These are phyloP conservation scores for Helicoverpa armigera DNA, from an alignment of 1,140 invertebrate genomes.

Conservation along the genomic window DNA sequence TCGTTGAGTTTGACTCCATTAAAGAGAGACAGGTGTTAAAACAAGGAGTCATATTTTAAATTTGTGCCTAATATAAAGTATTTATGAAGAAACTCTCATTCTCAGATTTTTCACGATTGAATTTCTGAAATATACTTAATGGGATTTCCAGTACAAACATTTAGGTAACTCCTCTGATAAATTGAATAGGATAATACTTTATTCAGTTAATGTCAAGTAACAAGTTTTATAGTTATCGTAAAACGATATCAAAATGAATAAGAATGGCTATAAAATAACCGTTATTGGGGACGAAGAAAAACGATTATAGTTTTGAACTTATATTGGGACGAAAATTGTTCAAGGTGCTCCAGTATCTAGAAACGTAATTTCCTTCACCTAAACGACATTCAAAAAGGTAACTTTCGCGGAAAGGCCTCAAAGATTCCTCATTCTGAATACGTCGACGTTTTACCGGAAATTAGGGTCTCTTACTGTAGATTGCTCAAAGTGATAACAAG, in stretches of 20 bases:
- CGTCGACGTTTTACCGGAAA: slow-evolving; percentile 59
- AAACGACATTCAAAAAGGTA: slow-evolving; percentile 38
- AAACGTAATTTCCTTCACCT: not conserved
- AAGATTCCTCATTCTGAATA: slow-evolving; percentile 34
- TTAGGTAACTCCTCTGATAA: not conserved
- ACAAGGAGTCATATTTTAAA: too few relatives aligned
- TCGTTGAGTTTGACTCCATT: too few relatives aligned
- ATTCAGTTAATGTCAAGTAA: slow-evolving; percentile 2
- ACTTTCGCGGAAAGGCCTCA: slow-evolving; percentile 36
- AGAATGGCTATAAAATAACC: slow-evolving; percentile 6
- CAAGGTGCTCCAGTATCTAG: not conserved
- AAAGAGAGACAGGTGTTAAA: too few relatives aligned
- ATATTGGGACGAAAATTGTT: slow-evolving; percentile 8
- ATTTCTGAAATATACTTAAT: slow-evolving; percentile 1
- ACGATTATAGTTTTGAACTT: slow-evolving; percentile 13
- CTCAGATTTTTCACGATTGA: too few relatives aligned
- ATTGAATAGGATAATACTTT: not conserved
- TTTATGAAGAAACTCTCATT: not conserved
- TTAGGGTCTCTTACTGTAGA: slow-evolving; percentile 60
- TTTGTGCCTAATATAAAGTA: too few relatives aligned
- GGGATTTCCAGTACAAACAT: not conserved
- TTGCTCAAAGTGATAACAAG: slow-evolving; percentile 64
- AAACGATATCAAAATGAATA: slow-evolving; percentile 13
- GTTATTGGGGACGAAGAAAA: slow-evolving; percentile 7
- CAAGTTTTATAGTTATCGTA: slow-evolving; percentile 17